Base-by-base conservation (phyloP, 2,888 invertebrate species). In the Muschampia staudingeri region DNA sequence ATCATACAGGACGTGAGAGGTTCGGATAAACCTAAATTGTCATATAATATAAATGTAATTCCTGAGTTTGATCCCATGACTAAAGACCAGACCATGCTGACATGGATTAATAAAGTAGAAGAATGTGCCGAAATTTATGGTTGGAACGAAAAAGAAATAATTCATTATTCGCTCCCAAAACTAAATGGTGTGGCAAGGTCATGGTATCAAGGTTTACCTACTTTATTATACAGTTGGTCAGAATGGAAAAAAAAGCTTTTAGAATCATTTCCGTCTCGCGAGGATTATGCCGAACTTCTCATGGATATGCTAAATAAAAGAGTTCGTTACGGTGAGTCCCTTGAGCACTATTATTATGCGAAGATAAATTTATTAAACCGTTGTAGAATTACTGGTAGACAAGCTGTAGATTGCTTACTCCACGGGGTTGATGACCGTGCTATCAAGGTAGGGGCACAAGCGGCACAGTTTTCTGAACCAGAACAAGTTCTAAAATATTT, bases 341-440 rank as follows among this genome's bases (percentile, higher is more conserved):
- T 85, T 3, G 88, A 87, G 67, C 48, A 70, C 16, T 87, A 86
- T 69, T 88, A 81, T 69, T 88, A 86, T 56, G 44, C 77, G 0
- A 86, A 85, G 73, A 56, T 86, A 7, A 85, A 85, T 71, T 37
- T 86, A 9, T 71, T 87, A 61, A 86, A 87, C 70, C 67, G 84
- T 2, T 88, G 87, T 70, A 71, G 81, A 11, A 87, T 88, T 19
- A n/a, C 12, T 2, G 87, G 85, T 0, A 82, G 76, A 40, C 65
- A 76, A 25, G 87, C 88, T 0, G 87, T 88, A 9, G 88, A 88
- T 34, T 87, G 86, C 75, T 25, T 88, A 0, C 30, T 87, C 9
- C 42, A 81, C 40, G 87, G 87, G 0, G 61, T 88, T 8, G 87
- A 87, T 4, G 88, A 88, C 76, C 76, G 86, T 3, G 82, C 84